Conservation (phyloP, 2,113 vertebrate species). For the Dinomys branickii region DNA sequence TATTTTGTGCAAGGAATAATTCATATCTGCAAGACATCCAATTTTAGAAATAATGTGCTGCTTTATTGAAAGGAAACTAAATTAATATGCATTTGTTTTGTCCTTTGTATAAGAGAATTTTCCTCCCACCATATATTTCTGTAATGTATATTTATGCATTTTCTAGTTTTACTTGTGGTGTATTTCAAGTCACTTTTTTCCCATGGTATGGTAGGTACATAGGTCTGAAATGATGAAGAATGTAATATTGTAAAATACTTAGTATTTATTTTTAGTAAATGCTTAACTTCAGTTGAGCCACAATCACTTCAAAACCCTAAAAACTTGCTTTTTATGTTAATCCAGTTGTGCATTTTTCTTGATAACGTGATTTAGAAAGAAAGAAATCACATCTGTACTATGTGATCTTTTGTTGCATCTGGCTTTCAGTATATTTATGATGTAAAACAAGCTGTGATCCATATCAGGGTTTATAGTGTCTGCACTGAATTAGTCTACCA, state of each 20-base stretch:
- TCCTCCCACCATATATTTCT: not conserved
- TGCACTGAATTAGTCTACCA: not conserved
- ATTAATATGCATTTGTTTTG: not conserved
- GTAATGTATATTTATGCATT: accelerated
- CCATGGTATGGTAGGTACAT: accelerated
- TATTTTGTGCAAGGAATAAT: not conserved
- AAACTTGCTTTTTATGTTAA: not conserved
- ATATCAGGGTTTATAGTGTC: accelerated
- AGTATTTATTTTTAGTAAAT: not conserved
- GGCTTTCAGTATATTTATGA: not conserved
- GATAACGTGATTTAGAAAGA: not conserved
- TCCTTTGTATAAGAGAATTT: not conserved
- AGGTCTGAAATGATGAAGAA: not conserved
- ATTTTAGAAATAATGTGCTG: not conserved
- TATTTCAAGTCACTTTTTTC: accelerated
- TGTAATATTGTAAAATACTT: too few relatives aligned
- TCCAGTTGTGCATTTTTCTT: not conserved
- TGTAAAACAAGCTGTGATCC: not conserved
- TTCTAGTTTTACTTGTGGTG: not conserved
- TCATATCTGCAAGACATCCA: not conserved
- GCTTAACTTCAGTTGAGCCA: not conserved
- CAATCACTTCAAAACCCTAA: not conserved
- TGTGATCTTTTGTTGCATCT: not conserved
- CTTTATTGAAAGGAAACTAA: not conserved
- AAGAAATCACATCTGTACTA: not conserved